A percentile compares a stretch with the other conserved stretches of the same genome.
These are phyloP conservation scores for Gortyna flavago DNA, from an alignment of 2,888 invertebrate species.

Conservation along the genomic window DNA sequence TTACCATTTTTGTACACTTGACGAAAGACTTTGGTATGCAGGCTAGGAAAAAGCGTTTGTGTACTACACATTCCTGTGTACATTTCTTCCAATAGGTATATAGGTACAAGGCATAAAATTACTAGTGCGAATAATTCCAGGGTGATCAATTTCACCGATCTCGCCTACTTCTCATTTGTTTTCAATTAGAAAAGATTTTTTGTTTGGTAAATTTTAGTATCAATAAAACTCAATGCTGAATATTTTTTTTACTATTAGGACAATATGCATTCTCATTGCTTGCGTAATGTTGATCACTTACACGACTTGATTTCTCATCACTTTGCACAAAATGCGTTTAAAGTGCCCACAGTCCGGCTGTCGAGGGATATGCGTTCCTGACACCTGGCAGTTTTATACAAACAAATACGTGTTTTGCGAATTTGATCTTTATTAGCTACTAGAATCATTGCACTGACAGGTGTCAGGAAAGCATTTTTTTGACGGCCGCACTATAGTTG, in stretches of 20 bases:
- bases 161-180: not conserved
- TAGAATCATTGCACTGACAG: not conserved
- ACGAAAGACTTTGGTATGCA: not conserved
- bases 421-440: not conserved
- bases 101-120: not conserved
- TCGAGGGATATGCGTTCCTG: not conserved
- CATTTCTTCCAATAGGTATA: not conserved
- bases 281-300: not conserved
- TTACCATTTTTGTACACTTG: conserved; percentile 24
- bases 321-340: not conserved
- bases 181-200: not conserved
- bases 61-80: not conserved
- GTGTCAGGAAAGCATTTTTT: not conserved
- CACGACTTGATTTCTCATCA: not conserved
- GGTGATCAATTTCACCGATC: not conserved
- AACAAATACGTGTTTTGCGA: not conserved
- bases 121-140: not conserved
- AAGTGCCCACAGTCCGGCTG: too few species aligned
- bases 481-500: not conserved
- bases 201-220: not conserved
- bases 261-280: not conserved
- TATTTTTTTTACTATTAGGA: not conserved
- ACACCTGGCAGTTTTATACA: not conserved
- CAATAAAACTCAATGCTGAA: not conserved
- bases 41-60: not conserved